Evolutionary conservation across 1,140 invertebrate genomes (phyloP), one percentile per base, ranked within the genome.

Genomic region (Brachionus koreanus): DNA sequence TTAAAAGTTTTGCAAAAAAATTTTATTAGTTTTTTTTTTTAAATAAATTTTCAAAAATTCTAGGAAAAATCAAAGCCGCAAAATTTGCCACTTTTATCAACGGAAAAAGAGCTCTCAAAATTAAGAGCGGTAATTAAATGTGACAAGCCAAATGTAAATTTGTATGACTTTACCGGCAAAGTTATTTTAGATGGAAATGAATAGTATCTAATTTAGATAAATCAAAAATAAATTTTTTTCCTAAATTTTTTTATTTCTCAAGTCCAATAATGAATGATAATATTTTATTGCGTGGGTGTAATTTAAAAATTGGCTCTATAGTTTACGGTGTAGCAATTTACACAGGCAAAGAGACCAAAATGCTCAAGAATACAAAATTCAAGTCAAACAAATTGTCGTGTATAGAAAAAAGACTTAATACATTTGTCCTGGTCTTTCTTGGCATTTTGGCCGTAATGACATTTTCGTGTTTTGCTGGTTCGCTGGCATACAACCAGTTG

Each of bases 151-250:
- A 98, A 98, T 89, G 90, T 94, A 85, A 93, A 95, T 89, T 91
- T 99, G 13, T 98, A 98, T 86, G 96, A 99, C 88, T 99, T 98
- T 89, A 93, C 92, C 85, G 98, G 98, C 0, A 93, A 94, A 85
- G 89, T 99, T 0, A 43, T 61, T 12, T 10, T 79, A 29, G 12
- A 79, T 25, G 49, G 76, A 37, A 79, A 79, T 33, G 49, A 79
- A 79, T 79, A 79, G 76, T 79, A 61, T 46, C 9, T 57, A 9
- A 3, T 19, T 74, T 4, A 16, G n/a, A 74, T 10, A 7, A 74
- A 46, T 19, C 3, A 46, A 35, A 49, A 35, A n/a, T 46, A 33
- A 23, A 77, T 25, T 25, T 7, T 77, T 49, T 57, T n/a, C n/a
- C n/a, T n/a, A n/a, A n/a, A n/a, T n/a, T 16, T 29, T 16, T 29